Base-by-base conservation (phyloP, 2,888 invertebrate genomes). In the Dorcus hopei region DNA sequence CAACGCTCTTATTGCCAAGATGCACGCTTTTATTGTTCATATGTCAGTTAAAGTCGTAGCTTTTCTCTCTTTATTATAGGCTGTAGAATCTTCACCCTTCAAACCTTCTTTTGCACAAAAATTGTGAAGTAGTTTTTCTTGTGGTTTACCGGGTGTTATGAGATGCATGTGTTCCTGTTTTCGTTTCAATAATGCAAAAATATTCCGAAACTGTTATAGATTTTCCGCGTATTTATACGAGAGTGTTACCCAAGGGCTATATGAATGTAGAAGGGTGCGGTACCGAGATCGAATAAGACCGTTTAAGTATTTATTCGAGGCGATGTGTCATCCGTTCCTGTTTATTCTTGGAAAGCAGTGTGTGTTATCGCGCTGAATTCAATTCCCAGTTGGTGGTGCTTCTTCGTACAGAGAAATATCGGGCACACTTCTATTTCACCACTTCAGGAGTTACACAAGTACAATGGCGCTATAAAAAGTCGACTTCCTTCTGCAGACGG, bases 281-380 rank as follows among this genome's bases (percentile, higher is more conserved):
- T 39, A 41, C n/a, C 41, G 41, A 33, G 41, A 41, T 38, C 49
- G 53, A 57, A 56, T 57, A 52, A 57, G 57, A 52, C 53, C 62
- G 59, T 62, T 62, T 59, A 59, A 62, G 55, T 62, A 62, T 62
- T 62, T 62, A 57, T 62, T 59, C 54, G 59, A 49, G 57, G 62
- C 57, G 51, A 57, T 62, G 62, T 62, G 59, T 59, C 59, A 62
- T 62, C 62, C 59, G 57, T 39, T 16, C 38, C 51, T 59, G 61
- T 62, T 62, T 59, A 62, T 60, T 60, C 60, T 41, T 48, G 45
- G 60, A 60, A 62, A 60, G 55, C 60, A 33, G 26, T 33, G 60
- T 62, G 62, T 57, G 62, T 62, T 60, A 62, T 62, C 62, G 57
- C 3, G 19, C 19, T 19, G 19, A 19, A 62, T 62, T 62, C 58